Percentiles rank a stretch among this genome's conserved stretches.
These are phyloP conservation scores for Diabrotica balteata DNA, from an alignment of 2,888 invertebrate genomes.

Conservation along the genomic window DNA sequence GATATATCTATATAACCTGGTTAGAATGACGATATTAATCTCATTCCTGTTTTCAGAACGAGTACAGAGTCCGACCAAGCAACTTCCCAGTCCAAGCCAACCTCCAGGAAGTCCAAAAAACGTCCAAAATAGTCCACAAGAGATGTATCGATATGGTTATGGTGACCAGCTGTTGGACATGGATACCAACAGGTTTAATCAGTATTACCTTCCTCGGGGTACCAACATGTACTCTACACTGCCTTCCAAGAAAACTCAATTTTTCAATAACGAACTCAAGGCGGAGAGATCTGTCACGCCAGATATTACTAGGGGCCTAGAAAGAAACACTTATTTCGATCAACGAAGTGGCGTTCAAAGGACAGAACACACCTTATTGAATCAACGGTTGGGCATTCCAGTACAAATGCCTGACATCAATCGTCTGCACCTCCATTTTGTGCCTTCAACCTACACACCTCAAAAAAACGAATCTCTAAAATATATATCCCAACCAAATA, in stretches of 20 bases:
- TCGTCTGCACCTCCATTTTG: slow-evolving; percentile 49
- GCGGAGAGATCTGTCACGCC: slow-evolving; percentile 63
- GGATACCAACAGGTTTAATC: slow-evolving; percentile 43
- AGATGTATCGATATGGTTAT: slow-evolving; percentile 48
- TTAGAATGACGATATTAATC: too few species aligned
- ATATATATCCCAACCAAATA: slow-evolving; percentile 12
- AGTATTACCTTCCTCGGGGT: slow-evolving; percentile 47
- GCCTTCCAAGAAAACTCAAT: slow-evolving; percentile 60
- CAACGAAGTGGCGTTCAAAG: slow-evolving; percentile 35
- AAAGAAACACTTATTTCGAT: slow-evolving; percentile 37
- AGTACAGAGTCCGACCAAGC: slow-evolving; percentile 49
- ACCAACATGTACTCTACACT: slow-evolving; percentile 57
- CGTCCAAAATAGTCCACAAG: slow-evolving; percentile 32
- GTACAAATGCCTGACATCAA: slow-evolving; percentile 49
- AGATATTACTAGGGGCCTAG: slow-evolving; percentile 63
- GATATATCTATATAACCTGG: too few species aligned
- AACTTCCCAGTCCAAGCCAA: slow-evolving; percentile 31
- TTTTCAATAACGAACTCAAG: slow-evolving; percentile 55
- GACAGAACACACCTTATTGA: slow-evolving; percentile 42
- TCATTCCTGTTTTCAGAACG: slow-evolving; percentile 51
- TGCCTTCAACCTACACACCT: slow-evolving; percentile 37
- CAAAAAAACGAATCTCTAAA: slow-evolving; percentile 35
- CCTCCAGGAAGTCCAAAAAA: slow-evolving; percentile 47
- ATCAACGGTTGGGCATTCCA: slow-evolving; percentile 53
- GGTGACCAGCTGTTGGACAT: slow-evolving; percentile 39